phyloP scores from a whole-genome alignment of 2,113 vertebrate genomes.

The Campylorhamphus procurvoides region DNA sequence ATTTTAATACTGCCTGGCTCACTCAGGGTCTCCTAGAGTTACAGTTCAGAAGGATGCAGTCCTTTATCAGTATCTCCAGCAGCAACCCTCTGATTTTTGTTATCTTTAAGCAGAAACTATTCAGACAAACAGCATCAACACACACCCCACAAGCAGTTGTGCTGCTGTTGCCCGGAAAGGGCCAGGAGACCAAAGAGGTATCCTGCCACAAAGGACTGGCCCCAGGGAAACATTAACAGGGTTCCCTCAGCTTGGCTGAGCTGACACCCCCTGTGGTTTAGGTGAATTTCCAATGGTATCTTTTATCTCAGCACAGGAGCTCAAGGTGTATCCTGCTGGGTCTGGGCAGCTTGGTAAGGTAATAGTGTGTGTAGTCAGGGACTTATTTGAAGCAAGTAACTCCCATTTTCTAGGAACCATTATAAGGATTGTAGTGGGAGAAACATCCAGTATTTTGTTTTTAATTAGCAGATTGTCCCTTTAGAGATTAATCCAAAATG shows the following conservation, averaged over 20 bases:
- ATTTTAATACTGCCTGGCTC: not conserved
- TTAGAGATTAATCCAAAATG: not conserved
- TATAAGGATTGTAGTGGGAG: not conserved
- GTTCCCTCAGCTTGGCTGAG: not conserved
- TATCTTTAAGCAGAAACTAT: not conserved
- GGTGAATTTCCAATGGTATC: not conserved
- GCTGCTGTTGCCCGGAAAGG: not conserved
- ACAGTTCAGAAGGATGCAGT: not conserved
- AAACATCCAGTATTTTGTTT: not conserved
- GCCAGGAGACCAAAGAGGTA: no score
- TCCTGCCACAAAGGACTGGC: rapidly evolving
- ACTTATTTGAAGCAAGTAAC: not conserved
- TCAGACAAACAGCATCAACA: rapidly evolving
- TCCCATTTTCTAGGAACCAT: not conserved
- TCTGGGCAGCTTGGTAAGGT: not conserved
- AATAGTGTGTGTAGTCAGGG: not conserved
- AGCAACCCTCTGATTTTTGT: not conserved
- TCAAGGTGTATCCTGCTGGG: not conserved
- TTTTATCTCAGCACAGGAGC: not conserved
- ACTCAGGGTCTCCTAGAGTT: not conserved
- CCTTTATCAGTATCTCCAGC: not conserved
- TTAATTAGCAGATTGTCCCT: not conserved
- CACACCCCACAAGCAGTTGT: not conserved
- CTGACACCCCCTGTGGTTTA: no score
- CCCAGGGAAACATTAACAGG: rapidly evolving